These are phyloP conservation scores for Epinotia bilunana DNA, from an alignment of 2,888 invertebrate species.

Conservation along the genomic window DNA sequence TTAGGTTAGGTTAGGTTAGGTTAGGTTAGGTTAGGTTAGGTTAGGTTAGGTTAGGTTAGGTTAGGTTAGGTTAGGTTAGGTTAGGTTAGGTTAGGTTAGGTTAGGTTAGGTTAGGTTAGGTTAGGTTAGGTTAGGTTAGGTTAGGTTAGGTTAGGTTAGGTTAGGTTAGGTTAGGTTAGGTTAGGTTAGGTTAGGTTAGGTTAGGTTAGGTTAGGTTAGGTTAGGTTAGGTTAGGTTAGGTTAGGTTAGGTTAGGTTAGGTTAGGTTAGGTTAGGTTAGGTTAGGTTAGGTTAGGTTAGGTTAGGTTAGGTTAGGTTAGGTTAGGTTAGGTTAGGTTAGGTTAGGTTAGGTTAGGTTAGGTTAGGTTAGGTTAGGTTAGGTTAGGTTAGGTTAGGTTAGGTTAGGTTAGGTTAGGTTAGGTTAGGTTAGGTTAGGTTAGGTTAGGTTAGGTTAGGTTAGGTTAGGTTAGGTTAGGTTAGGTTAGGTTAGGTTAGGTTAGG, in stretches of 20 bases:
- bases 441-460: slow-evolving; percentile 51
- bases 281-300: slow-evolving; percentile 31
- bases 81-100: slow-evolving; percentile 15
- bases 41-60: slow-evolving; percentile 17
- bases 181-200: slow-evolving; percentile 51
- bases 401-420: slow-evolving; percentile 31
- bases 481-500: slow-evolving; percentile 54
- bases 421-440: slow-evolving; percentile 50
- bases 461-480: slow-evolving; percentile 53
- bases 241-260: slow-evolving; percentile 48
- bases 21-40: slow-evolving; percentile 13
- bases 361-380: not conserved
- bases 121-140: slow-evolving; percentile 11
- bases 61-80: slow-evolving; percentile 22
- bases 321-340: not conserved
- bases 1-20: slow-evolving; percentile 22
- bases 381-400: not conserved
- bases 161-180: slow-evolving; percentile 51
- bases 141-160: slow-evolving; percentile 49
- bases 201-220: slow-evolving; percentile 50
- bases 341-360: slow-evolving; percentile 4
- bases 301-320: no score
- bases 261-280: slow-evolving; percentile 48
- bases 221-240: slow-evolving; percentile 53
- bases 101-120: not conserved